Conservation (phyloP, 2,113 vertebrate genomes). For the Cyphomyrus plagiostoma region DNA sequence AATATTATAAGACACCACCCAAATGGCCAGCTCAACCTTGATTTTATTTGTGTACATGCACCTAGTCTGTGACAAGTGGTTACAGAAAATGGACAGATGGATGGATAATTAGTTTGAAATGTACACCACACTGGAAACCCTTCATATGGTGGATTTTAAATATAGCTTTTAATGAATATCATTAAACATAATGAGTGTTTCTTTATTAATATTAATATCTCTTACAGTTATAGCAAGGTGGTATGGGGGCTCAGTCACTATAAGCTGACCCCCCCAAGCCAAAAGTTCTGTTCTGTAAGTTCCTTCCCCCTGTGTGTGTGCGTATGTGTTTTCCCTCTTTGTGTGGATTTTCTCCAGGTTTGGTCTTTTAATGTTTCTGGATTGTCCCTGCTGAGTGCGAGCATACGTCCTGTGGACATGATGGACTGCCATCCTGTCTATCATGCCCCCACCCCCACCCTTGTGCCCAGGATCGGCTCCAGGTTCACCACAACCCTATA, state of each 20-base stretch:
- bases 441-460: not conserved
- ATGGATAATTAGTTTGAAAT: not conserved
- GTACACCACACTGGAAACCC: not conserved
- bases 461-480: not conserved
- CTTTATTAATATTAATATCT: not conserved
- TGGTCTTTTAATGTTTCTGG: not conserved
- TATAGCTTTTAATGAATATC: not conserved
- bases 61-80: not conserved
- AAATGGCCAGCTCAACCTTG: conserved; percentile 48
- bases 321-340: not conserved
- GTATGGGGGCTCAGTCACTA: not conserved
- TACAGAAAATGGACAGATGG: not conserved
- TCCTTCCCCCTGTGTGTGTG: not conserved
- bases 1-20: conserved; percentile 84
- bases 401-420: not conserved
- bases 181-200: not conserved
- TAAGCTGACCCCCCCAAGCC: not conserved
- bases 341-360: not conserved
- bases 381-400: not conserved
- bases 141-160: not conserved
- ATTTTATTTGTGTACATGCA: conserved; percentile 56
- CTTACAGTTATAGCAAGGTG: not conserved
- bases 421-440: not conserved
- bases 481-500: not conserved
- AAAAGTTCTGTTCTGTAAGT: not conserved